Conservation (phyloP, 2,113 vertebrate genomes). For the Gracilinanus agilis region DNA sequence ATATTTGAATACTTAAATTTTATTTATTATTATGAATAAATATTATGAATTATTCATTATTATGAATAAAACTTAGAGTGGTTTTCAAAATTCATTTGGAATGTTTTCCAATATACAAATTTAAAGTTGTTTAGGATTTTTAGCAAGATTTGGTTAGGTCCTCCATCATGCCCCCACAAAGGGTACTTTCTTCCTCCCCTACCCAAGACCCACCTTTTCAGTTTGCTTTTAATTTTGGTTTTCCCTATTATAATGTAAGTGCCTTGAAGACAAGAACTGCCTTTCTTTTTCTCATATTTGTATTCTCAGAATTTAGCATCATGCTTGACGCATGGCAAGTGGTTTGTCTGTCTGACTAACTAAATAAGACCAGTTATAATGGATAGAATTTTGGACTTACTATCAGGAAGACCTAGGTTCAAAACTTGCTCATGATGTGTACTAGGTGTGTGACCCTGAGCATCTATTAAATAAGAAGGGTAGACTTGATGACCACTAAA, state of each 20-base stretch:
- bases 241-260: background rate
- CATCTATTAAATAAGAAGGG: background rate
- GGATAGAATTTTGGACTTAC: background rate
- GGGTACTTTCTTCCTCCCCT: background rate
- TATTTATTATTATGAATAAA: no score
- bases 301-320: background rate
- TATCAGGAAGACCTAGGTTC: background rate
- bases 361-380: background rate
- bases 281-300: background rate
- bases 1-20: background rate
- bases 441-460: background rate
- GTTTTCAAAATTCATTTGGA: background rate
- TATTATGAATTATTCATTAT: no score
- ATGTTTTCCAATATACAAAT: background rate
- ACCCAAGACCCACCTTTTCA: background rate
- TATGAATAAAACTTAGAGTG: background rate
- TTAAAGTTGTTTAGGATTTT: background rate
- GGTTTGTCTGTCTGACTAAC: background rate
- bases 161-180: background rate
- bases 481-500: background rate
- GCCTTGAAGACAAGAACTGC: background rate
- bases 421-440: background rate
- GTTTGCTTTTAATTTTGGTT: background rate
- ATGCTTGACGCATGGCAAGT: background rate
- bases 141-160: background rate